Percentiles rank a stretch among this genome's conserved stretches.
Evolutionary conservation across 92 coral and sea anemone species (phyloP).

Genomic region (Palythoa grandis): DNA sequence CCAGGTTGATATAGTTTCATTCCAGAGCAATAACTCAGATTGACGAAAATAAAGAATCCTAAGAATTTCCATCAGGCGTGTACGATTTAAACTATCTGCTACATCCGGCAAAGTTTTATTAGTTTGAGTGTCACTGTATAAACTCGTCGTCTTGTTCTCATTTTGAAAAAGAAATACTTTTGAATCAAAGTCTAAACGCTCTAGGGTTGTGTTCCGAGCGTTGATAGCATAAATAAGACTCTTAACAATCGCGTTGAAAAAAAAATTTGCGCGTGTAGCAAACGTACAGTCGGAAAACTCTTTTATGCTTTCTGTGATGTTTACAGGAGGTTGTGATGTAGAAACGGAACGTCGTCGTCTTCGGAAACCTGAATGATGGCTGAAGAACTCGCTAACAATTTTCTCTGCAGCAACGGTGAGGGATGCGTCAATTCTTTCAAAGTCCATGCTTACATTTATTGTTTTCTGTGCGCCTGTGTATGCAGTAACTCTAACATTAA

Average conservation of each 20-base stretch:
- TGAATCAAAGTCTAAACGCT: not conserved
- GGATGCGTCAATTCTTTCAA: conserved; percentile 51
- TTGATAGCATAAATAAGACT: conserved; percentile 33
- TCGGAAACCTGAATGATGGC: not conserved
- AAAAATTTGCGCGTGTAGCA: conserved; percentile 27
- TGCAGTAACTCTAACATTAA: conserved; percentile 35
- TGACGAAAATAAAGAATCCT: not conserved
- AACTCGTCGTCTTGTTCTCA: not conserved
- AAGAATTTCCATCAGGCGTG: conserved; percentile 8
- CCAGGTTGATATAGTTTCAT: conserved; percentile 16
- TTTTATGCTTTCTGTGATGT: conserved; percentile 19
- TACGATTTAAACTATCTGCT: not conserved
- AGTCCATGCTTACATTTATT: conserved; percentile 65
- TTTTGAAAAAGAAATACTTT: not conserved
- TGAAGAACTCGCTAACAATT: conserved; percentile 50
- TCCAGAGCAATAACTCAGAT: conserved; percentile 29
- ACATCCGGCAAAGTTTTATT: not conserved
- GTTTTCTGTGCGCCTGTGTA: conserved; percentile 39
- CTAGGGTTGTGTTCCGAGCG: not conserved
- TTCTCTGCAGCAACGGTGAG: conserved; percentile 53
- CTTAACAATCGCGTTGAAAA: conserved; percentile 49
- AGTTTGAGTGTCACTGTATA: not conserved
- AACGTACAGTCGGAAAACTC: conserved; percentile 33
- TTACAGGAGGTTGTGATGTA: conserved; percentile 8
- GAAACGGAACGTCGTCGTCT: conserved; percentile 16